Conservation (phyloP, 2,888 invertebrate genomes). For the Calliopum simillimum region DNA sequence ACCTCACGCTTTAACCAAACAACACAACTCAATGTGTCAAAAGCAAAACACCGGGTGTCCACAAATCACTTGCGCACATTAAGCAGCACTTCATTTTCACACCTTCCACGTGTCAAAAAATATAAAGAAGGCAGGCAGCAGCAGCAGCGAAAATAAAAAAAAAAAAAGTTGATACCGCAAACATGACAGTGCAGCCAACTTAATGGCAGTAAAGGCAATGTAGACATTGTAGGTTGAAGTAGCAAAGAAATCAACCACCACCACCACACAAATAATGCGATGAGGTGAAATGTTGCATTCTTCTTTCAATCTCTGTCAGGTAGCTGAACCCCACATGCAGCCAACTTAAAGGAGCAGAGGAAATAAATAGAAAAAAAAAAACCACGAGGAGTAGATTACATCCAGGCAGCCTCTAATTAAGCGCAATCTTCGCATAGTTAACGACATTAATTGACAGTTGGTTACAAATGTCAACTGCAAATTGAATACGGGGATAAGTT, state of each 20-base stretch:
- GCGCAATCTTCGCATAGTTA: slow-evolving; percentile 54
- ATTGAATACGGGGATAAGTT: background rate
- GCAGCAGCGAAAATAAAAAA: no score
- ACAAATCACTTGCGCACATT: background rate
- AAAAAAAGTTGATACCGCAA: background rate
- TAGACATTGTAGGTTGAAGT: no score
- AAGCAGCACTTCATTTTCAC: slow-evolving; percentile 14
- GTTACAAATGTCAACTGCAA: slow-evolving; percentile 56
- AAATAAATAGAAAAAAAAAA: no score
- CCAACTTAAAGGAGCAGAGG: slow-evolving; percentile 2
- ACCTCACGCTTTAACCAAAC: no score
- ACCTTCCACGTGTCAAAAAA: background rate
- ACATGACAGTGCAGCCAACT: background rate
- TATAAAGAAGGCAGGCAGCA: background rate
- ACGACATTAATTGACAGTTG: slow-evolving; percentile 63
- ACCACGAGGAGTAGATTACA: background rate
- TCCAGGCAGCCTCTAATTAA: slow-evolving; percentile 53
- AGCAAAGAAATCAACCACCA: no score
- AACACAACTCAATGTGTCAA: no score
- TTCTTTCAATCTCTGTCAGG: background rate
- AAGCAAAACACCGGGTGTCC: no score
- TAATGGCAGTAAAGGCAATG: no score
- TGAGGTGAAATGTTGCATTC: background rate
- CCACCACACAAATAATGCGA: background rate
- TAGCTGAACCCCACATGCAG: background rate